Evolutionary conservation across 2,113 vertebrate genomes (phyloP), one percentile per base, ranked within the genome.

Genomic region (Cyprinodon tularosa): DNA sequence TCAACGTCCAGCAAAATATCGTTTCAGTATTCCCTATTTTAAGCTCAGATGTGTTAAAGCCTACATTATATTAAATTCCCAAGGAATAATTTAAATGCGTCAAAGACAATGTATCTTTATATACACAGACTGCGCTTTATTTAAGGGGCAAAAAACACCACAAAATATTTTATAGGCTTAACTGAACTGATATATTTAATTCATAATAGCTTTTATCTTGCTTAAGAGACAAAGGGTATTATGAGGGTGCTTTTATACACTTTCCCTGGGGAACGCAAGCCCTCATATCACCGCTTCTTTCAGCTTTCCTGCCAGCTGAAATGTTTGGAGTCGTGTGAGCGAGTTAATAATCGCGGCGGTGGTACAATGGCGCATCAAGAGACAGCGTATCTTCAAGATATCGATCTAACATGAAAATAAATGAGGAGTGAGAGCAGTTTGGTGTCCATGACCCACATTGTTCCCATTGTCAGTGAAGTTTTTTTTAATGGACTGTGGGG

Each of bases 391-490:
- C 59, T 84, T 89, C 17, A 90, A 93, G 93, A 94, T 87, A 91
- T 92, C 53, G 89, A 91, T 93, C 92, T 90, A 77, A 88, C 89
- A 91, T 93, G 91, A 89, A 91, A 88, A 91, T 83, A 86, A 87
- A 94, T 90, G 85, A 88, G 84, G 72, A 37, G 73, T 81, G 84
- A 78, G 79, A 69, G 45, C 79, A 68, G 87, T 85, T 85, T 84
- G 75, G 81, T 86, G 82, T 86, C 82, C 68, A 66, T 73, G 85
- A 86, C 78, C 87, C 69, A 13, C 47, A 88, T 88, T 88, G 77
- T 86, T 83, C 68, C 57, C 10, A 72, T 76, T 81, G 79, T 88
- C 68, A 62, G 75, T 68, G 76, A 74, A 63, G 71, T 68, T 78
- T 72, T 82, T 86, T 76, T 91, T 81, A 64, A 82, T 87, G 75